Evolutionary conservation across 2,797 vertebrate species (phyloP).

Genomic region (Argyrosomus regius): DNA sequence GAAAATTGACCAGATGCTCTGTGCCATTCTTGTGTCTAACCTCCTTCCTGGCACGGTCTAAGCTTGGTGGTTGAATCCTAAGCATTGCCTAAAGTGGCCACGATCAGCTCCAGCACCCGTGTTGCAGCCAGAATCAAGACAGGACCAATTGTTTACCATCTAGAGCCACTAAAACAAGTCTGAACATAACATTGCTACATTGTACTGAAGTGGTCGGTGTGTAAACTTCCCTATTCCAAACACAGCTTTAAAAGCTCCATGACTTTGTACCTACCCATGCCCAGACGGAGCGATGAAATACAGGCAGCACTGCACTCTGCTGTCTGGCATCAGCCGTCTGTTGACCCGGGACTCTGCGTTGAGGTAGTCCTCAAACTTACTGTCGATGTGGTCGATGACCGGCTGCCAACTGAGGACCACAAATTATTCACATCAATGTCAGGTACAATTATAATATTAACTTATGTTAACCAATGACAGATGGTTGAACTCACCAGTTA

Average conservation of each 20-base stretch:
- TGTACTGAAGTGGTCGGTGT: neutral
- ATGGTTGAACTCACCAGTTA: constrained; percentile 88
- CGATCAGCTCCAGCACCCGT: no score
- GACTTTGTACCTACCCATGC: constrained; percentile 89
- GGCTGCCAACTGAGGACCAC: constrained; percentile 91
- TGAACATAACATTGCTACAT: neutral
- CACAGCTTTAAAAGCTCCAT: no score
- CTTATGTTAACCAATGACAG: neutral
- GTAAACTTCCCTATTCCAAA: neutral
- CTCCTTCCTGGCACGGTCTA: no score
- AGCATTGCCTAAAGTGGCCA: no score
- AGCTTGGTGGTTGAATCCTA: no score
- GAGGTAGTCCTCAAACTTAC: constrained; percentile 97
- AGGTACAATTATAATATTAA: neutral
- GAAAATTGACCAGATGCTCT: no score
- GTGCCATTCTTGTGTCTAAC: no score
- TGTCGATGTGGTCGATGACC: constrained; percentile 96
- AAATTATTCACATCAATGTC: neutral
- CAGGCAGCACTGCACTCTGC: constrained; percentile 94
- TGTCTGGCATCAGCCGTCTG: constrained; percentile 96
- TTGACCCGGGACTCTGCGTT: constrained; percentile 97
- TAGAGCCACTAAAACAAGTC: neutral
- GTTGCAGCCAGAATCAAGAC: no score
- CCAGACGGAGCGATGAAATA: constrained; percentile 98
- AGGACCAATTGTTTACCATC: neutral